These are phyloP conservation scores for Plusia festucae DNA, from an alignment of 2,888 invertebrate species.

Conservation along the genomic window DNA sequence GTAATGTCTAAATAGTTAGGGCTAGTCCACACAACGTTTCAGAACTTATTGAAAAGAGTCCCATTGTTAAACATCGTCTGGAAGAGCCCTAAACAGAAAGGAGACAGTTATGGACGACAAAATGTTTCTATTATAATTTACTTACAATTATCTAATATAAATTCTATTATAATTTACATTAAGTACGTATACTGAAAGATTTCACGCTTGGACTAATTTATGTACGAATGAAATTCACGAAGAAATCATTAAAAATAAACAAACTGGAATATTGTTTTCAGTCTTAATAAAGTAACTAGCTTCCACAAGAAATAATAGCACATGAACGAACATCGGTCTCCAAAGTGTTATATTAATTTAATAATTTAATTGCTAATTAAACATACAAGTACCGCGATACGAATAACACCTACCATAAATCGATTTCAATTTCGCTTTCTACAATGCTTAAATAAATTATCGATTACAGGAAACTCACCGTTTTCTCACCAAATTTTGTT, in stretches of 20 bases:
- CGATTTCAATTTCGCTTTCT: conserved; percentile 85
- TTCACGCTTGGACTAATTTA: conserved; percentile 87
- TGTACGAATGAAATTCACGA: conserved; percentile 80
- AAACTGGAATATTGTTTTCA: conserved; percentile 86
- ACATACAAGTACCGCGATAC: conserved; percentile 80
- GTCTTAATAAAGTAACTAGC: conserved; percentile 87
- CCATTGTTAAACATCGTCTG: conserved; percentile 65
- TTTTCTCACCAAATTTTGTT: conserved; percentile 76
- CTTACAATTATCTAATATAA: conserved; percentile 89
- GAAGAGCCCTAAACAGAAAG: conserved; percentile 75
- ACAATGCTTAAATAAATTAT: conserved; percentile 81
- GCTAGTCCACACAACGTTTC: conserved; percentile 69
- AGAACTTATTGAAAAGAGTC: conserved; percentile 36
- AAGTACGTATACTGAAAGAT: conserved; percentile 90
- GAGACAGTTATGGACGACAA: conserved; percentile 80
- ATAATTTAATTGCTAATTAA: conserved; percentile 83
- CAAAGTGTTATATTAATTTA: conserved; percentile 65
- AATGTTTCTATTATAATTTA: conserved; percentile 86
- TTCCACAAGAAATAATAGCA: conserved; percentile 67
- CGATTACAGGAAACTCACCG: conserved; percentile 89
- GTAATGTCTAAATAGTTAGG: conserved; percentile 59
- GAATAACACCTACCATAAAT: conserved; percentile 83
- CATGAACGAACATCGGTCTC: conserved; percentile 54
- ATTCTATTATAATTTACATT: conserved; percentile 88
- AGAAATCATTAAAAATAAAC: conserved; percentile 76